Percentiles rank a stretch among this genome's conserved stretches.
These are phyloP conservation scores for Eurois occulta DNA, from an alignment of 2,888 invertebrate genomes.

Conservation along the genomic window DNA sequence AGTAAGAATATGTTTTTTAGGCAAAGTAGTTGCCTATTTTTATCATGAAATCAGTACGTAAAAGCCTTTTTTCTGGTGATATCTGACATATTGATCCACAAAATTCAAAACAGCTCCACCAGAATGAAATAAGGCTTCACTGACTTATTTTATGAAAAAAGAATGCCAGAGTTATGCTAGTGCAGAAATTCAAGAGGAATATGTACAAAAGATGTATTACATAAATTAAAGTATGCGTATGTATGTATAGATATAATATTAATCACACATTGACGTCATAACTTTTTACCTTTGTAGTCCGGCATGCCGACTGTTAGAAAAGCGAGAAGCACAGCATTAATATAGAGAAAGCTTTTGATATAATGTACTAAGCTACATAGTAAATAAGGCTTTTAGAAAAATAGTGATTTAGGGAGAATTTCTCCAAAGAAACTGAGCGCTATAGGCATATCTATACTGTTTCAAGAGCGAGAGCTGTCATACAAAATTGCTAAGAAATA, in stretches of 20 bases:
- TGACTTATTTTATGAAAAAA: neutral
- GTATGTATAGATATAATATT: conserved; percentile 27
- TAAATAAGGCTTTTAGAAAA: neutral
- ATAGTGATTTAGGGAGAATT: neutral
- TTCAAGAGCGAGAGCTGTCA: neutral
- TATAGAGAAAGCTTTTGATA: conserved; percentile 57
- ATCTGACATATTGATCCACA: neutral
- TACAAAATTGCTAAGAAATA: neutral
- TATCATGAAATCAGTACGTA: neutral
- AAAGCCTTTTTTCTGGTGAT: neutral
- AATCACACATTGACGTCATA: conserved; percentile 39
- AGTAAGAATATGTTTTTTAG: neutral
- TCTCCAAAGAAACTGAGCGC: neutral
- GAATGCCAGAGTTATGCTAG: neutral
- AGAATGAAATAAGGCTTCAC: neutral
- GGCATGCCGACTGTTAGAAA: conserved; percentile 88
- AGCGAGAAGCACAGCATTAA: conserved; percentile 73
- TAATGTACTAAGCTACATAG: conserved; percentile 15
- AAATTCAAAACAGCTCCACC: neutral
- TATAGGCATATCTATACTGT: neutral
- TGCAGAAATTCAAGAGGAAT: neutral
- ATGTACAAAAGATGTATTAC: neutral
- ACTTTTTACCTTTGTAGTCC: conserved; percentile 87
- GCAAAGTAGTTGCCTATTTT: neutral
- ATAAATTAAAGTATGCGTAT: conserved; percentile 17